phyloP scores from a whole-genome alignment of 2,113 vertebrate species.

The Natator depressus region DNA sequence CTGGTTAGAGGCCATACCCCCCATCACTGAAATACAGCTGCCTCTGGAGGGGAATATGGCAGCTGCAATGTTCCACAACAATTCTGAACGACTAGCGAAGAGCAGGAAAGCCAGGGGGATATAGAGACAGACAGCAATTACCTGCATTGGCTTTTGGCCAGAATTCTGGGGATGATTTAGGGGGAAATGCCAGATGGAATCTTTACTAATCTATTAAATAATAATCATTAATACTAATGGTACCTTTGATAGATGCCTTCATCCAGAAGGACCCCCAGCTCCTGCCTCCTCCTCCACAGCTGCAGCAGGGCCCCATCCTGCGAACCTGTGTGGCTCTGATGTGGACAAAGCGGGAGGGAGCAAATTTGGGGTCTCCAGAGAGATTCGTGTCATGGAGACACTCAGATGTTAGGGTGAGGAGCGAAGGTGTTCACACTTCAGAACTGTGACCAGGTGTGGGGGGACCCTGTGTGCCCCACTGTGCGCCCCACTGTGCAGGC shows the following conservation, averaged over 20 bases:
- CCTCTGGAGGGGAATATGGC: background rate
- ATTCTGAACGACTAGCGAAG: background rate
- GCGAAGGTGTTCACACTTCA: background rate
- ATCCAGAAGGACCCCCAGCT: background rate
- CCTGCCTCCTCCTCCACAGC: background rate
- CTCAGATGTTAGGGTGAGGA: background rate
- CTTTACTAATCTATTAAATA: fast-evolving
- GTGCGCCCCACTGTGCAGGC: background rate
- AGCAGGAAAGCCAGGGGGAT: background rate
- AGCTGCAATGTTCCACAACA: background rate
- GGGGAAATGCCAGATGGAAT: background rate
- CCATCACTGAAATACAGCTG: background rate
- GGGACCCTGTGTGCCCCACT: fast-evolving
- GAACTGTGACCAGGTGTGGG: background rate
- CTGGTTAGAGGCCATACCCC: too few relatives aligned
- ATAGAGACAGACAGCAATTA: background rate
- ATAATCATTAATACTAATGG: fast-evolving
- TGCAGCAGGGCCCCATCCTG: background rate
- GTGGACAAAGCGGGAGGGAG: background rate
- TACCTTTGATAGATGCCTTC: background rate
- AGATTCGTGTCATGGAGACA: background rate
- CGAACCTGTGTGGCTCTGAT: background rate
- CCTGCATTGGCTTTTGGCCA: background rate
- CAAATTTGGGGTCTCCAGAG: background rate
- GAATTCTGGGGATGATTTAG: background rate